phyloP scores from a whole-genome alignment of 2,888 invertebrate genomes.

The Pogonocherus hispidulus region DNA sequence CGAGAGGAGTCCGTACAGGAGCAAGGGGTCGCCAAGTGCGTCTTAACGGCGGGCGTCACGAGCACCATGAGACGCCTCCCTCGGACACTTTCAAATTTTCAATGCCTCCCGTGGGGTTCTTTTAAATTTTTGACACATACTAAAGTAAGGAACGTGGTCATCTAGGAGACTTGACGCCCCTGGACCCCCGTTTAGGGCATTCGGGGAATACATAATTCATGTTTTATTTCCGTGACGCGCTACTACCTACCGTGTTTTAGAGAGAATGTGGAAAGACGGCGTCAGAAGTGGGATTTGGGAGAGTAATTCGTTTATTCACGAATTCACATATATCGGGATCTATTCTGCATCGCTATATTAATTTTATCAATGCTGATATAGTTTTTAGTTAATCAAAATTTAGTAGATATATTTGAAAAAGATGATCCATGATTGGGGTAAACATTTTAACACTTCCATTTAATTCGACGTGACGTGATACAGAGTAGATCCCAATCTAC shows the following conservation, averaged over 20 bases:
- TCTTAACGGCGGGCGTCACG: conserved; percentile 61
- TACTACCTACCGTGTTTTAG: neutral
- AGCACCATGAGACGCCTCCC: conserved; percentile 67
- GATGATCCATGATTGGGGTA: no score
- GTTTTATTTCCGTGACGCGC: conserved; percentile 41
- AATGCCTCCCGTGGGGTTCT: conserved; percentile 68
- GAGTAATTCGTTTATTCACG: neutral
- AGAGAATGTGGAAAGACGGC: neutral
- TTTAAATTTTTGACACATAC: conserved; percentile 70
- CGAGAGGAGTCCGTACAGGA: no score
- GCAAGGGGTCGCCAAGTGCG: conserved; percentile 46
- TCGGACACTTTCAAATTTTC: conserved; percentile 70
- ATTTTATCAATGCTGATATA: no score
- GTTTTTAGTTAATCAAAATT: no score
- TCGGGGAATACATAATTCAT: conserved; percentile 53
- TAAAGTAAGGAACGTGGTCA: conserved; percentile 69
- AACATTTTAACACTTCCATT: no score
- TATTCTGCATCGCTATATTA: no score
- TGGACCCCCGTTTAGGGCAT: conserved; percentile 46
- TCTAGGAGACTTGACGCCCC: conserved; percentile 63
- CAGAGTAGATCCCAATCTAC: no score
- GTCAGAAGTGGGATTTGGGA: neutral
- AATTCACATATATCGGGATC: neutral
- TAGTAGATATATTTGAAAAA: no score
- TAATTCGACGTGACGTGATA: no score